Percentiles rank a stretch among this genome's conserved stretches.
phyloP scores from a whole-genome alignment of 2,888 invertebrate genomes.

The Diabrotica balteata region DNA sequence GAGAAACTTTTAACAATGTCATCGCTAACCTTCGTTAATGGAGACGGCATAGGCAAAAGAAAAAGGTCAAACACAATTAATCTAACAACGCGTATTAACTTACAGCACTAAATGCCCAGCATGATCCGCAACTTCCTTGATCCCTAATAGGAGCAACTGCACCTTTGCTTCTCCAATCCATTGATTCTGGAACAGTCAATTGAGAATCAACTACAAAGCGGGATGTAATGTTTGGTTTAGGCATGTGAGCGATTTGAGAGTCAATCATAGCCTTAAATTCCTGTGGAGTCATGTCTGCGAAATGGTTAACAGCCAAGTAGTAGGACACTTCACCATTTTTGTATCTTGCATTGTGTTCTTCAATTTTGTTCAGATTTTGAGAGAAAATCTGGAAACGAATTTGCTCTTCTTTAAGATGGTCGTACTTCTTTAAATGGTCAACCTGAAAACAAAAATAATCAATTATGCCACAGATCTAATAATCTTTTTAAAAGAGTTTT shows the following conservation, averaged over 20 bases:
- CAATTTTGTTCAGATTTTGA: slow-evolving; percentile 37
- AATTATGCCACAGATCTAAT: too few relatives aligned
- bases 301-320: slow-evolving; percentile 52
- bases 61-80: too few relatives aligned
- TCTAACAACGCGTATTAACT: slow-evolving; percentile 6
- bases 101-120: slow-evolving; percentile 43
- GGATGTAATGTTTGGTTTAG: neutral
- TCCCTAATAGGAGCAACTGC: slow-evolving; percentile 40
- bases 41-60: too few relatives aligned
- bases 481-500: too few relatives aligned
- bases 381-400: slow-evolving; percentile 35
- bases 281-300: slow-evolving; percentile 52
- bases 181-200: slow-evolving; percentile 13
- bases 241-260: neutral
- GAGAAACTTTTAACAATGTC: too few relatives aligned
- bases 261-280: neutral
- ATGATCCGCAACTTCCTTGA: slow-evolving; percentile 42
- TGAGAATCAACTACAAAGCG: slow-evolving; percentile 1
- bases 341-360: slow-evolving; percentile 37
- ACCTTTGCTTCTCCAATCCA: slow-evolving; percentile 43
- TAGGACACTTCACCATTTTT: slow-evolving; percentile 35
- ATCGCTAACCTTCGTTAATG: too few relatives aligned
- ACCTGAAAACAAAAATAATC: too few relatives aligned
- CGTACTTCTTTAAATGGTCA: too few relatives aligned
- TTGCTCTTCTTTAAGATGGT: too few relatives aligned